phyloP scores from a whole-genome alignment of 2,888 invertebrate genomes.

The Yponomeuta evonymella region DNA sequence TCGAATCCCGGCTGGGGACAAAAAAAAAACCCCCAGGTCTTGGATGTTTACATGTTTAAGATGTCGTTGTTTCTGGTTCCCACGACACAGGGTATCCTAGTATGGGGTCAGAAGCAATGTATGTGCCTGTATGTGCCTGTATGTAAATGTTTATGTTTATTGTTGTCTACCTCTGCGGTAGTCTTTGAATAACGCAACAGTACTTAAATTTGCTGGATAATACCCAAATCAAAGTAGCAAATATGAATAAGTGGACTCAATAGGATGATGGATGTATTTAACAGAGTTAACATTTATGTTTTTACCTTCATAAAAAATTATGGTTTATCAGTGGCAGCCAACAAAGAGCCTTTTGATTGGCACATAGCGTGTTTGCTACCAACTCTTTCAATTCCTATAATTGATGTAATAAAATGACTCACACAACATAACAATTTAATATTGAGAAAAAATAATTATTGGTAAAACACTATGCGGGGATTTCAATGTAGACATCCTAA shows the following conservation, averaged over 20 bases:
- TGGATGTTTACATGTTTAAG: too few relatives aligned
- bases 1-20: too few relatives aligned
- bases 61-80: too few relatives aligned
- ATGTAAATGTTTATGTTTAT: too few relatives aligned
- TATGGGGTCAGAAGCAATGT: too few relatives aligned
- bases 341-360: neutral
- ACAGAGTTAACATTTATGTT: too few relatives aligned
- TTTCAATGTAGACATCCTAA: neutral
- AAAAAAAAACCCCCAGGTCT: too few relatives aligned
- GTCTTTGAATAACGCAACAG: neutral
- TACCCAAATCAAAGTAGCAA: neutral
- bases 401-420: neutral
- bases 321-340: neutral
- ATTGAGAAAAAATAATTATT: neutral
- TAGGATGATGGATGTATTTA: too few relatives aligned
- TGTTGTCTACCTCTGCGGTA: neutral
- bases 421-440: neutral
- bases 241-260: too few relatives aligned
- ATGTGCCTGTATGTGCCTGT: too few relatives aligned
- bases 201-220: too few relatives aligned
- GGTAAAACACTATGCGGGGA: neutral
- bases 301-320: neutral
- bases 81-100: too few relatives aligned
- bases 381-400: neutral
- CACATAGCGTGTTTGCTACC: neutral